Conservation (phyloP, 23 tunicate genomes). For the Phallusia fumigata region DNA sequence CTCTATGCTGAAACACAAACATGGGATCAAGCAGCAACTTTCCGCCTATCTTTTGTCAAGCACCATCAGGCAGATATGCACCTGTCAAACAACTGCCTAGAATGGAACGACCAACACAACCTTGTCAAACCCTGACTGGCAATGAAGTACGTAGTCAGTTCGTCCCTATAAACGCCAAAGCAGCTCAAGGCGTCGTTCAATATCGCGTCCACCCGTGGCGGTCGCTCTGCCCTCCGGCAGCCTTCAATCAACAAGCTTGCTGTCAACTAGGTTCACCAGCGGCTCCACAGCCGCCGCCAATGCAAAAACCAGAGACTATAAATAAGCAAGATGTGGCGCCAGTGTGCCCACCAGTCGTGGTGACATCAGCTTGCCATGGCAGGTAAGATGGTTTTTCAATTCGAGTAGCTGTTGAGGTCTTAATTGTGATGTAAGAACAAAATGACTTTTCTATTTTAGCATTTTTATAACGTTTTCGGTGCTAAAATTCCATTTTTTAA, state of each 20-base stretch:
- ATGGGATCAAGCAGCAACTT: not conserved
- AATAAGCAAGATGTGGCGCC: too few relatives aligned
- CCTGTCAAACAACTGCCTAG: not conserved
- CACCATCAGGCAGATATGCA: not conserved
- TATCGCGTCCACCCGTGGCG: slow-evolving; percentile 3
- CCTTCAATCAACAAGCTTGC: not conserved
- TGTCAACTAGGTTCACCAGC: not conserved
- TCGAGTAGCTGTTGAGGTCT: too few relatives aligned
- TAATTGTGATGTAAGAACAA: too few relatives aligned
- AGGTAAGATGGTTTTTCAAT: too few relatives aligned
- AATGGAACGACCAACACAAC: not conserved
- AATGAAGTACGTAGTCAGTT: not conserved
- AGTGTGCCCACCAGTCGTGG: not conserved
- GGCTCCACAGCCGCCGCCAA: not conserved
- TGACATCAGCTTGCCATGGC: not conserved
- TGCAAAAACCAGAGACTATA: not conserved
- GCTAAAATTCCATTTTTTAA: too few relatives aligned
- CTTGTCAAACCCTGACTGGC: not conserved
- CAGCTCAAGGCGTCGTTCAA: not conserved
- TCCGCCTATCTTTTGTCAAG: not conserved
- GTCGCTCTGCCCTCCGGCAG: slow-evolving; percentile 6
- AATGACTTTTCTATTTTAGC: too few relatives aligned
- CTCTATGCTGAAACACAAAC: too few relatives aligned
- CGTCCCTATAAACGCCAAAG: not conserved
- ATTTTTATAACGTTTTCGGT: too few relatives aligned